Conservation (phyloP, 2,113 vertebrate species). For the human (Homo sapiens) region GRCh38 chr9:41500001-41500500, state of each 20-base stretch:
- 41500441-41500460: background rate
- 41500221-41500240: too few relatives aligned
- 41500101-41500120: too few relatives aligned
- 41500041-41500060: too few relatives aligned
- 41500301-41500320: background rate
- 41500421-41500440: background rate
- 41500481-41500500: background rate
- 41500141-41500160: too few relatives aligned
- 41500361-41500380: background rate
- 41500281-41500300: background rate
- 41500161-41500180: too few relatives aligned
- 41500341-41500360: background rate
- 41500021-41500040: too few relatives aligned
- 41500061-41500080: too few relatives aligned
- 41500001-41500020: too few relatives aligned
- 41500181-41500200: too few relatives aligned
- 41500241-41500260: background rate
- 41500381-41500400: background rate
- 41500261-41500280: background rate
- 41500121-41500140: too few relatives aligned
- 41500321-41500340: background rate
- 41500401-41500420: background rate
- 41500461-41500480: background rate
- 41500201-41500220: too few relatives aligned
- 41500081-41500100: too few relatives aligned